Percentiles rank a stretch among this genome's conserved stretches.
Conservation (phyloP, 2,888 invertebrate species). For the Pseudoips prasinana region DNA sequence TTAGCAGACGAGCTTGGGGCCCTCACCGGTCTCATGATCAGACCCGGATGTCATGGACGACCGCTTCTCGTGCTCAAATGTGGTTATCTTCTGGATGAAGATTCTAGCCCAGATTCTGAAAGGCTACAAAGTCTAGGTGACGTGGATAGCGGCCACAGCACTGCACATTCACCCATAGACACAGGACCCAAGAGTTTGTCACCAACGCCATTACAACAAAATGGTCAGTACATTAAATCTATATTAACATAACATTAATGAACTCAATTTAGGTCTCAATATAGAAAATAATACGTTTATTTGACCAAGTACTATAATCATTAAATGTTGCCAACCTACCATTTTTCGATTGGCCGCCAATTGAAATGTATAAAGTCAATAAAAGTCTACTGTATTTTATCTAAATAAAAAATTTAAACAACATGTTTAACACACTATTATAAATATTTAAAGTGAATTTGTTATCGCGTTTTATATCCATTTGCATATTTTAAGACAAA, state of each 20-base stretch:
- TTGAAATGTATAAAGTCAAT: too few species aligned
- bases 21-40: constrained; percentile 57
- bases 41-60: constrained; percentile 67
- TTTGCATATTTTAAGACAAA: too few species aligned
- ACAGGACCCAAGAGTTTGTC: constrained; percentile 93
- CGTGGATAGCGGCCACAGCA: constrained; percentile 95
- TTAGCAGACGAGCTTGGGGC: constrained; percentile 86
- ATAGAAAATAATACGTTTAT: too few species aligned
- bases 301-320: too few species aligned
- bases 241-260: not conserved
- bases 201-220: constrained; percentile 84
- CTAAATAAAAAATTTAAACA: too few species aligned
- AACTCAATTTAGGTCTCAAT: too few species aligned
- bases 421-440: too few species aligned
- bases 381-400: too few species aligned
- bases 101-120: constrained; percentile 93
- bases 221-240: constrained; percentile 63
- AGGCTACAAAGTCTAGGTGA: constrained; percentile 87
- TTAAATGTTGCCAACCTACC: too few species aligned
- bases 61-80: constrained; percentile 88
- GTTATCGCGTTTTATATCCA: too few species aligned
- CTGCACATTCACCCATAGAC: constrained; percentile 93
- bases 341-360: too few species aligned
- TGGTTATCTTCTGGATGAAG: constrained; percentile 88
- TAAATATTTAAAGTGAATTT: too few species aligned